Evolutionary conservation across 2,113 vertebrate genomes (phyloP).

Genomic region (Rafetus swinhoei): DNA sequence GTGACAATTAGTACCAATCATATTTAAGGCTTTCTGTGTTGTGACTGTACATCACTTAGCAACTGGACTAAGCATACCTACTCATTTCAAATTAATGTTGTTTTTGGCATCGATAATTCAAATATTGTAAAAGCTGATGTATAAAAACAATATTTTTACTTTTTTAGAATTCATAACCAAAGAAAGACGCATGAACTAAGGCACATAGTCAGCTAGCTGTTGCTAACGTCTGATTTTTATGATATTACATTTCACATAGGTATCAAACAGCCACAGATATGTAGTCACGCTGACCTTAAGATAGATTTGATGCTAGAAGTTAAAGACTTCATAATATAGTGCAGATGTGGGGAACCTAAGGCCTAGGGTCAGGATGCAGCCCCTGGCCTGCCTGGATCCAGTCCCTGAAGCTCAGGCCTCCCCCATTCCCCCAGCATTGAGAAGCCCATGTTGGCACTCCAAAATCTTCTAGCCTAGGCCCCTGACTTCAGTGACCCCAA

Average conservation of each 20-base stretch:
- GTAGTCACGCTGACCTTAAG: neutral
- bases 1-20: conserved; percentile 13
- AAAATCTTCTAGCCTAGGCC: no score
- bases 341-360: no score
- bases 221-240: neutral
- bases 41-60: neutral
- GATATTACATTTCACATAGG: neutral
- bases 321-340: neutral
- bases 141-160: neutral
- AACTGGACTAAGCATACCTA: neutral
- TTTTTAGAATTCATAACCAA: neutral
- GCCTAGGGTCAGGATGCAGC: no score
- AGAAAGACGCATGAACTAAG: neutral
- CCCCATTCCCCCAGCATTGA: no score
- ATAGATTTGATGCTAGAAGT: neutral
- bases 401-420: no score
- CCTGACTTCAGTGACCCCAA: no score
- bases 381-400: no score
- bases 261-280: neutral
- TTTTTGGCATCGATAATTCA: neutral
- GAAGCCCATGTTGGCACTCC: no score
- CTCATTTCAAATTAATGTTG: neutral
- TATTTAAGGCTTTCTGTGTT: neutral
- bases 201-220: neutral
- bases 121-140: neutral